Conservation (phyloP, 1,140 invertebrate species). For the Temnothorax curvispinosus region DNA sequence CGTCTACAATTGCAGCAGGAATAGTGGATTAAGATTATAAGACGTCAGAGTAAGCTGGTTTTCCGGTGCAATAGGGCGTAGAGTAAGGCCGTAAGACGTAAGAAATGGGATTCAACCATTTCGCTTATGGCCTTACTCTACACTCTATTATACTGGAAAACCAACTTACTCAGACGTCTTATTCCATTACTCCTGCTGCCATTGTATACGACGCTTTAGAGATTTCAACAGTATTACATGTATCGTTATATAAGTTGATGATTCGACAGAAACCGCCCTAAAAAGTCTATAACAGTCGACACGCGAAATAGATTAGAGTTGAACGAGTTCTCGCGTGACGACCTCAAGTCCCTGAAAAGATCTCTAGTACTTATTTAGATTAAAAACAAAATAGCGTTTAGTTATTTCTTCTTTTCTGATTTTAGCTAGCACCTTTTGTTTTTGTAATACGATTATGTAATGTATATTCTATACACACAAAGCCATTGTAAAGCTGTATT, state of each 20-base stretch:
- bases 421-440: background rate
- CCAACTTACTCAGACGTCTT: no score
- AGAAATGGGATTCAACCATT: no score
- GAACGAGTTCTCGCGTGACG: background rate
- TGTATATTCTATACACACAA: background rate
- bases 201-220: background rate
- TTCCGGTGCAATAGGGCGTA: no score
- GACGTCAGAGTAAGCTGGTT: no score
- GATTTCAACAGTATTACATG: background rate
- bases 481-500: background rate
- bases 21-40: no score
- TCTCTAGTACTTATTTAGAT: background rate
- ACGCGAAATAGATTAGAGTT: background rate
- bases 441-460: background rate
- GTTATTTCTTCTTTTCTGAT: background rate
- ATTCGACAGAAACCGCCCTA: background rate
- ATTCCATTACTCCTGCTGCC: no score
- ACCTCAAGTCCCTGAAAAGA: background rate
- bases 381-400: background rate
- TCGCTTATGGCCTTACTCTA: no score
- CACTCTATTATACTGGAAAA: no score
- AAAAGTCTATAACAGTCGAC: background rate
- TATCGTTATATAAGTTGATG: background rate
- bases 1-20: no score
- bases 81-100: no score